phyloP scores from a whole-genome alignment of 1,140 invertebrate genomes.

The Stenopsyche tienmushanensis region DNA sequence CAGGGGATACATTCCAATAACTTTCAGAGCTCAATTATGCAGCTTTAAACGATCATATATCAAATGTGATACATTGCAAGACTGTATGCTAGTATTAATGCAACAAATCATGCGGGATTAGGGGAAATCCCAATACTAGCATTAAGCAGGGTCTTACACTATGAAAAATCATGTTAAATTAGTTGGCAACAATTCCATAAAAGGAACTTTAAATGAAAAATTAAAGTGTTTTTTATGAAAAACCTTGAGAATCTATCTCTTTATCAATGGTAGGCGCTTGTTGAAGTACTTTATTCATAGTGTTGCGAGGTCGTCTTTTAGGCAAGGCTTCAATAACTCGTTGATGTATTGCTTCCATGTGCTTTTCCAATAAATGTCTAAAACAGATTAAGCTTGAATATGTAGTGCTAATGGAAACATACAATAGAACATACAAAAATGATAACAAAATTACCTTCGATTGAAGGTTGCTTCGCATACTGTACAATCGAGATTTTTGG shows the following conservation, averaged over 20 bases:
- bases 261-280: slow-evolving; percentile 45
- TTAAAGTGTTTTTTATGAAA: neutral
- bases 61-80: too few relatives aligned
- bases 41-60: too few relatives aligned
- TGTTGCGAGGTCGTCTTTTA: slow-evolving; percentile 52
- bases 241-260: slow-evolving; percentile 19
- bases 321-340: slow-evolving; percentile 48
- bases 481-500: slow-evolving; percentile 46
- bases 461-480: slow-evolving; percentile 52
- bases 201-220: too few relatives aligned
- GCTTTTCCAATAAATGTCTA: slow-evolving; percentile 51
- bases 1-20: too few relatives aligned
- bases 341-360: slow-evolving; percentile 48
- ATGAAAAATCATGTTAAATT: too few relatives aligned
- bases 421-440: slow-evolving; percentile 14
- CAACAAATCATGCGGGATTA: too few relatives aligned
- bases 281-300: slow-evolving; percentile 55
- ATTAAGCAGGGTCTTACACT: too few relatives aligned
- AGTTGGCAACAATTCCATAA: too few relatives aligned
- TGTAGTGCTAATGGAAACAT: too few relatives aligned
- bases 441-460: slow-evolving; percentile 39
- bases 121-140: too few relatives aligned
- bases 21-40: too few relatives aligned
- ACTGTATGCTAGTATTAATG: too few relatives aligned
- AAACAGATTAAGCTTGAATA: neutral